Conservation (phyloP, 2,888 invertebrate species). For the Aporophyla nigra region DNA sequence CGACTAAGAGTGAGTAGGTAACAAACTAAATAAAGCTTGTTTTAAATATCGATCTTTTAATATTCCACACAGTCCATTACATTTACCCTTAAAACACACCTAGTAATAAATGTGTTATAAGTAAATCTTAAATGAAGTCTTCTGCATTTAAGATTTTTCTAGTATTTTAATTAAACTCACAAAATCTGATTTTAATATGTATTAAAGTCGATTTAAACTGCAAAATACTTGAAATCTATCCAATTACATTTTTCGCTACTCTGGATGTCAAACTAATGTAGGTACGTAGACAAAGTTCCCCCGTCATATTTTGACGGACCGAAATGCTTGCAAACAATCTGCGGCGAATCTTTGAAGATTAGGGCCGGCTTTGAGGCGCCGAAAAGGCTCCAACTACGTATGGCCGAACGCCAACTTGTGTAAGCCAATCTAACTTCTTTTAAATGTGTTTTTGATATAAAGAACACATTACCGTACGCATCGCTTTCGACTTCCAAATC, state of each 20-base stretch:
- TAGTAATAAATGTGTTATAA: not conserved
- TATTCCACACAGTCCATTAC: constrained; percentile 44
- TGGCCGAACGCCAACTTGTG: constrained; percentile 88
- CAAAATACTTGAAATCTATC: constrained; percentile 30
- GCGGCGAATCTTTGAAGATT: constrained; percentile 88
- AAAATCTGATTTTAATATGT: no score
- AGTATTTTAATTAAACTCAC: no score
- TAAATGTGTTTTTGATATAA: constrained; percentile 91
- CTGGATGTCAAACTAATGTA: constrained; percentile 78
- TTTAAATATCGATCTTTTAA: constrained; percentile 81
- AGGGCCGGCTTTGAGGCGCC: constrained; percentile 86
- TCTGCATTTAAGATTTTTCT: not conserved
- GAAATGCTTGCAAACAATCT: constrained; percentile 89
- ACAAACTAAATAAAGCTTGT: constrained; percentile 89
- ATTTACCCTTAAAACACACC: not conserved
- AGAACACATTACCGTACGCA: constrained; percentile 89
- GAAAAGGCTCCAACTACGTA: constrained; percentile 86
- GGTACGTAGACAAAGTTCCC: constrained; percentile 81
- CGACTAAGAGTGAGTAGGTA: constrained; percentile 82
- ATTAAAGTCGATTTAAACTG: not conserved
- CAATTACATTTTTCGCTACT: constrained; percentile 63
- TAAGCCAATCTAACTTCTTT: constrained; percentile 91
- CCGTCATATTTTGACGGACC: constrained; percentile 87
- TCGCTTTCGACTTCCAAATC: constrained; percentile 83
- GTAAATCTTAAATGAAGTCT: not conserved